Evolutionary conservation across 2,888 invertebrate genomes (phyloP), one percentile per base, ranked within the genome.

Genomic region (Drosophila helvetica): DNA sequence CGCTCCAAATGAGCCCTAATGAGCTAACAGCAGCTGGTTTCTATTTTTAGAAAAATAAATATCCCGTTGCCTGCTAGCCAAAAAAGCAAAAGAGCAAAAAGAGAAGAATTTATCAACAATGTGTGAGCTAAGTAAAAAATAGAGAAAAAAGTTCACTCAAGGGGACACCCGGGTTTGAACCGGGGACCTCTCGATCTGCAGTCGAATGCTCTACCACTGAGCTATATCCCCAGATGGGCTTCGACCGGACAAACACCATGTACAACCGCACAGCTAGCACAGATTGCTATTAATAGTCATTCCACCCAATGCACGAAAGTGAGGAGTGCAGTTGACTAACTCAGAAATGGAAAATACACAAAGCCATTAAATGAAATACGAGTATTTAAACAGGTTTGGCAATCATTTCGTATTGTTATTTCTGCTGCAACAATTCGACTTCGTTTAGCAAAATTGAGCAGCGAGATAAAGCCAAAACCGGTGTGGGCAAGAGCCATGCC

Each of bases 111-210:
- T 1, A 33, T 33, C 30, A 30, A 59, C 12, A 10, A 27, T 9
- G 9, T 57, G n/a, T 17, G 9, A 3, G 25, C 15, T 17, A 3
- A 0, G 12, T 33, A 15, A 12, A 10, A 19, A 19, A n/a, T 30
- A 22, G 8, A 30, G 42, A 22, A 52, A 71, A 69, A 52, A 17
- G 27, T 1, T 57, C 48, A 52, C 25, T 15, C 38, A n/a, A 78
- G 78, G 78, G 78, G 78, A 75, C 89, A 89, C 87, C 87, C 87
- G 87, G 86, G 85, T 87, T 89, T 85, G 86, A 86, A 86, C 86
- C 89, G 87, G 87, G 89, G 89, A 86, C 86, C 85, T 82, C 82
- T 87, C 80, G 80, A 81, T 81, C 80, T 80, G 80, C 81, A 80
- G 80, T 80, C 80, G 81, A 81, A 78, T 80, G 80, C 80, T 80